These are phyloP conservation scores for Drosophila suboccidentalis DNA, from an alignment of 2,888 invertebrate species.

Conservation along the genomic window DNA sequence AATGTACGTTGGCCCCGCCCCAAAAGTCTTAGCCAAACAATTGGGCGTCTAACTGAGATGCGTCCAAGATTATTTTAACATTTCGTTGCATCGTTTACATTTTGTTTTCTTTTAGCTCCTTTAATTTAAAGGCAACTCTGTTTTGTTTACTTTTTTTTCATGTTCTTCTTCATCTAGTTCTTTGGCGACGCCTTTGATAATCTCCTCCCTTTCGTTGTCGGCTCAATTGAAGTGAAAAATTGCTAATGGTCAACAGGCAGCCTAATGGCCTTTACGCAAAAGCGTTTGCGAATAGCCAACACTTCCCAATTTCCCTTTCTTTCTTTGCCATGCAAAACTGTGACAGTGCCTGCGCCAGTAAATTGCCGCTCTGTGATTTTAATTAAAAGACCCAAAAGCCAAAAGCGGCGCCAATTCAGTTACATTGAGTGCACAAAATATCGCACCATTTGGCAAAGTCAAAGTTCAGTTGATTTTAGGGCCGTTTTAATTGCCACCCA, in stretches of 20 bases:
- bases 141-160: slow-evolving; percentile 4
- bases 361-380: slow-evolving; percentile 74
- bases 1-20: slow-evolving; percentile 16
- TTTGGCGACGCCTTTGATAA: slow-evolving; percentile 48
- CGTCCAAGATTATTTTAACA: slow-evolving; percentile 18
- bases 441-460: slow-evolving; percentile 56
- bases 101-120: background rate
- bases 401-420: slow-evolving; percentile 7
- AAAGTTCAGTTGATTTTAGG: slow-evolving; percentile 75
- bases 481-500: slow-evolving; percentile 67
- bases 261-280: slow-evolving; percentile 25
- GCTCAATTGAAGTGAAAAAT: slow-evolving; percentile 71
- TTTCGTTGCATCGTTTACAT: slow-evolving; percentile 7
- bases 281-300: slow-evolving; percentile 16
- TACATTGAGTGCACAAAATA: slow-evolving; percentile 49
- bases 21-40: slow-evolving; percentile 13
- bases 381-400: slow-evolving; percentile 66
- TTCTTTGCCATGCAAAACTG: slow-evolving; percentile 1
- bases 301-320: background rate
- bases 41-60: slow-evolving; percentile 19
- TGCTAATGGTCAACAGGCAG: slow-evolving; percentile 70
- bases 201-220: slow-evolving; percentile 63
- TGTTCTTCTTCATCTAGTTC: background rate
- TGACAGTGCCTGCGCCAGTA: slow-evolving; percentile 58
- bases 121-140: slow-evolving; percentile 1